These are phyloP conservation scores for Abscondita cerata DNA, from an alignment of 2,888 invertebrate genomes.

Conservation along the genomic window DNA sequence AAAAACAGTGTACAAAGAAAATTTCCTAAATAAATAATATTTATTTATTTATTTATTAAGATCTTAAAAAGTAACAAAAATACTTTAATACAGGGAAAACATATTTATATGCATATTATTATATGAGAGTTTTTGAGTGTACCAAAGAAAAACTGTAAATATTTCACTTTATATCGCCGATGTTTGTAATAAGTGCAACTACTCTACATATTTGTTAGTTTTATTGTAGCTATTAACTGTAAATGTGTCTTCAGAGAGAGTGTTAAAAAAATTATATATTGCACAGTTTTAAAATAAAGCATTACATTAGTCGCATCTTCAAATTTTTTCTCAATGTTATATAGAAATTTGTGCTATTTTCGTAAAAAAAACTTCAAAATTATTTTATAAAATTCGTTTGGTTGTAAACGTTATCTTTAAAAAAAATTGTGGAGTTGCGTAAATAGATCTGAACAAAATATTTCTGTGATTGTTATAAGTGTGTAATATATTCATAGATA, in stretches of 20 bases:
- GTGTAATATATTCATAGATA: constrained; percentile 47
- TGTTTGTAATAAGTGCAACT: constrained; percentile 34
- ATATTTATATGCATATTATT: constrained; percentile 44
- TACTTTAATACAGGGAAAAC: constrained; percentile 40
- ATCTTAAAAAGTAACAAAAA: constrained; percentile 34
- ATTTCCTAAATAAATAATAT: constrained; percentile 51
- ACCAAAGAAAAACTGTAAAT: constrained; percentile 54
- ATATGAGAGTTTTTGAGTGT: constrained; percentile 47
- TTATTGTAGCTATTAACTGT: constrained; percentile 28
- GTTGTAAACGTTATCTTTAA: constrained; percentile 5
- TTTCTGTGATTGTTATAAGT: constrained; percentile 58
- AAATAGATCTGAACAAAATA: constrained; percentile 46
- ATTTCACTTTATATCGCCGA: constrained; percentile 40
- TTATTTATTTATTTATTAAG: constrained; percentile 43
- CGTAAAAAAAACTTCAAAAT: constrained; percentile 29
- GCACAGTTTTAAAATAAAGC: constrained; percentile 29
- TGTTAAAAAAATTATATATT: constrained; percentile 20
- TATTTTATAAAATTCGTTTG: constrained; percentile 37
- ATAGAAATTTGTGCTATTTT: constrained; percentile 32
- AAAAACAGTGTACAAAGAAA: constrained; percentile 47
- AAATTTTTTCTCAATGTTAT: constrained; percentile 24
- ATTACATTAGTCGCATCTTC: constrained; percentile 19
- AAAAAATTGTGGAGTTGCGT: constrained; percentile 37
- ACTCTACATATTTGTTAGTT: constrained; percentile 29
- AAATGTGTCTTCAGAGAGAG: constrained; percentile 32